These are phyloP conservation scores for Synchiropus splendidus DNA, from an alignment of 2,113 vertebrate genomes.

Conservation along the genomic window DNA sequence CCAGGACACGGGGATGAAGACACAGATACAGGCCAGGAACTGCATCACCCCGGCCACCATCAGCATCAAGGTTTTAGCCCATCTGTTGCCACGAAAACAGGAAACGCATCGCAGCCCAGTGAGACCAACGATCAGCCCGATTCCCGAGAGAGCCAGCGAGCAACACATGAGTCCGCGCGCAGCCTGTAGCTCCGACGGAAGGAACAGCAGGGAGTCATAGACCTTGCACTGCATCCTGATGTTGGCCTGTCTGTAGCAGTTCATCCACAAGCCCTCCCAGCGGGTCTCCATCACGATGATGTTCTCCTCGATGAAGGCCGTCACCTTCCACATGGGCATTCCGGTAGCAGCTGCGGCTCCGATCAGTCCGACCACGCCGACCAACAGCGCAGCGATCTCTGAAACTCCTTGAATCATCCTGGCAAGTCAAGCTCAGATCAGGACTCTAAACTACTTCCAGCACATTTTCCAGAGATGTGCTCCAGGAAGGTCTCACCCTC, in stretches of 20 bases:
- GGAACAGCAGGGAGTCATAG: constrained; percentile 76
- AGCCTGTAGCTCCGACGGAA: constrained; percentile 72
- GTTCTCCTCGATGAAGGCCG: constrained; percentile 77
- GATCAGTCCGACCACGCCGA: constrained; percentile 70
- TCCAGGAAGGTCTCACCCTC: constrained; percentile 1
- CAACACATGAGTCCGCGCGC: constrained; percentile 82
- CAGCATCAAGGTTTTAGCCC: constrained; percentile 60
- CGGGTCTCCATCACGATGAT: constrained; percentile 69
- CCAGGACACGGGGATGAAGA: constrained; percentile 71
- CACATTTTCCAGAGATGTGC: not conserved
- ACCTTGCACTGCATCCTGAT: constrained; percentile 81
- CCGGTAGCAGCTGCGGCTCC: constrained; percentile 73
- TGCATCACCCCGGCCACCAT: constrained; percentile 64
- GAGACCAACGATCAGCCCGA: constrained; percentile 71
- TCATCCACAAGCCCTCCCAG: constrained; percentile 95
- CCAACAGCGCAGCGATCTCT: constrained; percentile 68
- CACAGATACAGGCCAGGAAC: constrained; percentile 56
- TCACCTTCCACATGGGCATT: constrained; percentile 90
- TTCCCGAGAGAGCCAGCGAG: constrained; percentile 63
- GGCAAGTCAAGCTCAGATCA: not conserved
- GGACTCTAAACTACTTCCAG: constrained; percentile 6
- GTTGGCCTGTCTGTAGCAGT: constrained; percentile 76
- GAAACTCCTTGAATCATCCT: constrained; percentile 64
- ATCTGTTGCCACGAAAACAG: constrained; percentile 41
- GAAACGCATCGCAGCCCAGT: constrained; percentile 59